Evolutionary conservation across 2,888 invertebrate species (phyloP), one percentile per base, ranked within the genome.

Genomic region (Neoaliturus tenellus): DNA sequence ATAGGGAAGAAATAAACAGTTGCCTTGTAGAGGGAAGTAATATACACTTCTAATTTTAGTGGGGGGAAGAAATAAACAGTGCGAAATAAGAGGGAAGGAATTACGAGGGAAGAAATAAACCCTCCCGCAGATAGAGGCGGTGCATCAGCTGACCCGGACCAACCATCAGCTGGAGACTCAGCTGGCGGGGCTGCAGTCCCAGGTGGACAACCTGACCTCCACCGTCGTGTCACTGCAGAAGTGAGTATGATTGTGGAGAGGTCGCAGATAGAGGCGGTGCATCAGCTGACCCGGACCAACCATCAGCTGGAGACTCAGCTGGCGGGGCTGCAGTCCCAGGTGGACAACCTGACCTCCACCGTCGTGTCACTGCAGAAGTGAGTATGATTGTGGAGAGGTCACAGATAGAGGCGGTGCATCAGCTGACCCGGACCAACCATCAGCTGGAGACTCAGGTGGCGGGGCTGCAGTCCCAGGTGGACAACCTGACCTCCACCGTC

Each of bases 81-180:
- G n/a, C n/a, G n/a, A n/a, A n/a, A n/a, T n/a, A n/a, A n/a, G n/a
- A n/a, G n/a, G n/a, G n/a, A n/a, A n/a, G n/a, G n/a, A n/a, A n/a
- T n/a, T n/a, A n/a, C n/a, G n/a, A n/a, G n/a, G n/a, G n/a, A n/a
- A n/a, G n/a, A n/a, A n/a, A n/a, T n/a, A n/a, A n/a, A n/a, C n/a
- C n/a, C n/a, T n/a, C n/a, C n/a, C 94, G 84, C 98, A 98, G 91
- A 97, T 97, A 85, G 97, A 98, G 90, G 97, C 97, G 0, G 97
- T 99, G 25, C 95, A 96, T 90, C 94, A 97, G 82, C 92, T 98
- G 87, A 98, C 97, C 48, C 94, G 95, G 0, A 95, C 95, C 88
- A 96, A 96, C 87, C 95, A 96, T 89, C 96, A 95, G 89, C 91
- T 96, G 71, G 97, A 97, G 87, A 93, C 94, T 48, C 97, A 98